Evolutionary conservation across 2,113 vertebrate genomes (phyloP).

Genomic region (Petromus typicus): DNA sequence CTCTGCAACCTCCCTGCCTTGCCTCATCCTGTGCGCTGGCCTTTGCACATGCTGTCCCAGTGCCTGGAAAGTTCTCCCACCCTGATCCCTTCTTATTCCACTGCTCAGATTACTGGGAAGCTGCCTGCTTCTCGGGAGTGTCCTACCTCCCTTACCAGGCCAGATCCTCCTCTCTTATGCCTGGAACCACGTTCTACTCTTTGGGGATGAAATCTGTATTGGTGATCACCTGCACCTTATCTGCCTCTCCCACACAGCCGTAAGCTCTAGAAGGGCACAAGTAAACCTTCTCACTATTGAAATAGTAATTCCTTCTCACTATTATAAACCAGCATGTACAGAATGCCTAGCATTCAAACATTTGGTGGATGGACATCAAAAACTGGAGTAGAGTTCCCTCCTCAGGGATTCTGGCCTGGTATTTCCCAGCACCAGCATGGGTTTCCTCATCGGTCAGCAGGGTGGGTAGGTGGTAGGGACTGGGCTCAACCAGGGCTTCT

Average conservation of each 20-base stretch:
- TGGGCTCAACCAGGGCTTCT: accelerated
- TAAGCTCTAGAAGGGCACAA: neutral
- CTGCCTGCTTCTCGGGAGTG: neutral
- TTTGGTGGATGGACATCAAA: neutral
- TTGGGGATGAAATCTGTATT: neutral
- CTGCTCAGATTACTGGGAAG: neutral
- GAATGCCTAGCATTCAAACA: neutral
- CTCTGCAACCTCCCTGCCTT: neutral
- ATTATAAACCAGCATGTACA: neutral
- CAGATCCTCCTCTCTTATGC: neutral
- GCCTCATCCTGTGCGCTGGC: too few species aligned
- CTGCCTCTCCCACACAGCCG: neutral
- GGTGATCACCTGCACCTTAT: neutral
- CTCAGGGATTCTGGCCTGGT: neutral
- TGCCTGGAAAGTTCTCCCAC: neutral
- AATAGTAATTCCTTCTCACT: neutral
- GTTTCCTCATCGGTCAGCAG: neutral
- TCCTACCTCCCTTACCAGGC: neutral
- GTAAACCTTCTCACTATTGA: neutral
- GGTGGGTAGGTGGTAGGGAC: accelerated
- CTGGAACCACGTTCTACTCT: neutral
- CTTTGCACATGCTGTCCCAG: neutral
- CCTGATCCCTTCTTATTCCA: accelerated
- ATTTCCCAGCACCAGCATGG: neutral
- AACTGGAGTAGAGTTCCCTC: neutral